Evolutionary conservation across 92 coral and sea anemone genomes (phyloP).

Genomic region (Actinostola sp.): DNA sequence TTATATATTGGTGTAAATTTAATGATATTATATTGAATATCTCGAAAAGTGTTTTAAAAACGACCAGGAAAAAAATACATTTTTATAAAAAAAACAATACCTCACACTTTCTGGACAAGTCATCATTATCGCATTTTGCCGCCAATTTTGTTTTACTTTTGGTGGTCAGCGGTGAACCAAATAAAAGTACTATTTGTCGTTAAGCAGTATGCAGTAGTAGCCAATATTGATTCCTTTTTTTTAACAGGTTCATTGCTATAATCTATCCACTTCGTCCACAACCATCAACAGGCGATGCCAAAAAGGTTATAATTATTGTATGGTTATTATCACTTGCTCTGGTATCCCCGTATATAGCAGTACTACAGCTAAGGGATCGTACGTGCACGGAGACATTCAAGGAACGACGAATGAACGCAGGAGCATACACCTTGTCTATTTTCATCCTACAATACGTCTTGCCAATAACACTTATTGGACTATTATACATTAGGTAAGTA

Average conservation of each 20-base stretch:
- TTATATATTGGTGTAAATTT: too few relatives aligned
- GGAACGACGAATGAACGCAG: slow-evolving; percentile 81
- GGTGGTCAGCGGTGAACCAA: too few relatives aligned
- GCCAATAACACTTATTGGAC: slow-evolving; percentile 83
- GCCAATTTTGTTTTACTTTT: too few relatives aligned
- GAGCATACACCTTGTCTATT: slow-evolving; percentile 81
- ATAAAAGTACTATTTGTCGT: too few relatives aligned
- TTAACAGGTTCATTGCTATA: slow-evolving; percentile 85
- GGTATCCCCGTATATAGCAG: slow-evolving; percentile 94
- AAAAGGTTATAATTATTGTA: slow-evolving; percentile 77
- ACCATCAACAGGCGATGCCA: slow-evolving; percentile 81
- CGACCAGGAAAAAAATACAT: too few relatives aligned
- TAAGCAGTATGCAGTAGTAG: not conserved
- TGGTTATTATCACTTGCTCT: slow-evolving; percentile 85
- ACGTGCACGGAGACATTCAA: slow-evolving; percentile 70
- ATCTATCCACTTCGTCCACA: slow-evolving; percentile 93
- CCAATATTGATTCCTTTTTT: not conserved
- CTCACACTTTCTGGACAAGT: too few relatives aligned
- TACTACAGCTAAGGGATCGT: slow-evolving; percentile 52
- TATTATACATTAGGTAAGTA: slow-evolving; percentile 84
- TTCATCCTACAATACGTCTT: slow-evolving; percentile 87
- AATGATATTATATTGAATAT: too few relatives aligned
- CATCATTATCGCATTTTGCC: too few relatives aligned
- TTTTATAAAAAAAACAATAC: too few relatives aligned
- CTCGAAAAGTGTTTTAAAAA: too few relatives aligned